phyloP scores from a whole-genome alignment of 2,888 invertebrate species.

The Clusia tigrina region DNA sequence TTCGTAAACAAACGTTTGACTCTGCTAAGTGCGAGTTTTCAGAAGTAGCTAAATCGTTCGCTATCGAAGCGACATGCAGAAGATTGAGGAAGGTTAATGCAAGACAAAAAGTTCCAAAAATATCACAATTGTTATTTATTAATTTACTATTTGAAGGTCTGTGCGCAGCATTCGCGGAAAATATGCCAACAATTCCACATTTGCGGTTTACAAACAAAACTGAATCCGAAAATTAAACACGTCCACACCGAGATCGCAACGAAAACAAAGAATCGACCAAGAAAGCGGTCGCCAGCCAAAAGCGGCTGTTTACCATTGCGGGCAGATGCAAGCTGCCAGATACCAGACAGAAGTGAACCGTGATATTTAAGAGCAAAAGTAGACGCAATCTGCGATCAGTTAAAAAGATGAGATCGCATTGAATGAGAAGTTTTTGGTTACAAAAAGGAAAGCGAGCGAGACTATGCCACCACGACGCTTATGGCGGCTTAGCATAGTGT shows the following conservation, averaged over 20 bases:
- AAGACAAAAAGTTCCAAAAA: no score
- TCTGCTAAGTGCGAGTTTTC: no score
- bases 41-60: no score
- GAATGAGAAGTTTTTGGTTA: constrained; percentile 21
- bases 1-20: no score
- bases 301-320: not conserved
- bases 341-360: not conserved
- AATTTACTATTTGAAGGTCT: not conserved
- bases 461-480: constrained; percentile 17
- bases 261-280: constrained; percentile 18
- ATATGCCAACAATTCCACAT: not conserved
- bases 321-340: not conserved
- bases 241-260: constrained; percentile 25
- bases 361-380: constrained; percentile 36
- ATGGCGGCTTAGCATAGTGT: constrained; percentile 24
- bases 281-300: not conserved
- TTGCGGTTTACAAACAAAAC: not conserved
- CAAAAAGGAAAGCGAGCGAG: constrained; percentile 22
- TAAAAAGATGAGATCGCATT: constrained; percentile 32
- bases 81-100: no score
- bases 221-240: constrained; percentile 25
- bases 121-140: no score
- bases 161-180: not conserved
- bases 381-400: constrained; percentile 29
- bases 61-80: no score